These are phyloP conservation scores for Pangasius larnaudii DNA, from an alignment of 2,797 vertebrate genomes.

Conservation along the genomic window DNA sequence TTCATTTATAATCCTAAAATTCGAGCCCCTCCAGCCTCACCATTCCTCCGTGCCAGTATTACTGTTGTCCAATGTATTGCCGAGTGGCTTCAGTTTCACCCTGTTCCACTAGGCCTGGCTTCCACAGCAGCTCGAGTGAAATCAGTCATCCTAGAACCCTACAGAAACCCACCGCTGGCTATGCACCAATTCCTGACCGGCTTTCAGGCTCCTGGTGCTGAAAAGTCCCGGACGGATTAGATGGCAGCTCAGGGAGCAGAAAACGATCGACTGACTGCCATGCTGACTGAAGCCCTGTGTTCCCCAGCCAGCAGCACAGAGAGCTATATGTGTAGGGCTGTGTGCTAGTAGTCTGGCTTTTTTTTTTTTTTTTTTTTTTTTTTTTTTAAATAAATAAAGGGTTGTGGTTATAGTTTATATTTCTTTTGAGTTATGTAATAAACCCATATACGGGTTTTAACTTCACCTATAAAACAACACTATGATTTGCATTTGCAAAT, in stretches of 20 bases:
- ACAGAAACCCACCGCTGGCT: slow-evolving; percentile 56
- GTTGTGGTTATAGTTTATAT: background rate
- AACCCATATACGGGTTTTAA: background rate
- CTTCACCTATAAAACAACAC: background rate
- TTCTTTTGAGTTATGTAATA: slow-evolving; percentile 10
- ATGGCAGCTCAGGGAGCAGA: slow-evolving; percentile 59
- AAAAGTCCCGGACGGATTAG: slow-evolving; percentile 69
- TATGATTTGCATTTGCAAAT: background rate
- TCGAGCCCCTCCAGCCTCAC: background rate
- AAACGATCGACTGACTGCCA: slow-evolving; percentile 63
- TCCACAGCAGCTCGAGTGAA: slow-evolving; percentile 52
- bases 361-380: background rate
- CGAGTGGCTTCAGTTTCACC: slow-evolving; percentile 27
- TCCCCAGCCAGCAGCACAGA: slow-evolving; percentile 63
- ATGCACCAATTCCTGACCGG: slow-evolving; percentile 57
- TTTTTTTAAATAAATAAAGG: background rate
- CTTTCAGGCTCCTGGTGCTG: slow-evolving; percentile 69
- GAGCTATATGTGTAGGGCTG: slow-evolving; percentile 42
- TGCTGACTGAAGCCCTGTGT: slow-evolving; percentile 64
- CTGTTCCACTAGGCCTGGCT: slow-evolving; percentile 32
- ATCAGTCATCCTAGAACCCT: slow-evolving; percentile 57
- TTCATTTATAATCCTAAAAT: background rate
- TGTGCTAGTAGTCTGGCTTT: slow-evolving; percentile 7
- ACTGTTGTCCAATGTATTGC: background rate
- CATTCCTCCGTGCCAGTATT: background rate